Evolutionary conservation across 2,113 vertebrate species (phyloP).

Genomic region (Paradoxurus hermaphroditus): DNA sequence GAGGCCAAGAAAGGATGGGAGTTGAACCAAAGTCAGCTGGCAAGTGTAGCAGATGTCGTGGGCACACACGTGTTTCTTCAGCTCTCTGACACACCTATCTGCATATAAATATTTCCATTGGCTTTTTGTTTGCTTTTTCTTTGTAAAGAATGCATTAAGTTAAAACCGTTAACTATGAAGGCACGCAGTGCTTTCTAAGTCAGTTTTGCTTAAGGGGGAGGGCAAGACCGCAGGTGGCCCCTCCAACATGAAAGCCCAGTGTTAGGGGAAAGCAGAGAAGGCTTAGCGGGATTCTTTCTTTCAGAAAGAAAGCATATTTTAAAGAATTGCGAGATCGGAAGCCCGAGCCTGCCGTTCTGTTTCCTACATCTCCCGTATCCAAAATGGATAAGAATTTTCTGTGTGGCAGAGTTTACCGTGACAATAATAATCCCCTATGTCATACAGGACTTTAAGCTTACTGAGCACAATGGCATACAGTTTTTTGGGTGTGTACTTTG

Average conservation of each 20-base stretch:
- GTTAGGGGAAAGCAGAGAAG: conserved; percentile 18
- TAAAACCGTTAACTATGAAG: neutral
- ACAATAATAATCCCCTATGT: neutral
- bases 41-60: neutral
- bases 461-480: neutral
- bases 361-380: neutral
- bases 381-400: neutral
- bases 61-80: neutral
- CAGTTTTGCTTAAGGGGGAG: neutral
- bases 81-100: neutral
- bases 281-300: neutral
- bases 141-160: conserved; percentile 32
- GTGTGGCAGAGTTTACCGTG: neutral
- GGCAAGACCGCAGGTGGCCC: conserved; percentile 6
- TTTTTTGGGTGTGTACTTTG: neutral
- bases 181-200: neutral
- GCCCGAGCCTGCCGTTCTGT: neutral
- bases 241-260: neutral
- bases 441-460: neutral
- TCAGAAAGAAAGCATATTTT: conserved; percentile 13
- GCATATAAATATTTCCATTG: neutral
- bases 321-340: conserved; percentile 18
- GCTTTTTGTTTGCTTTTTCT: neutral
- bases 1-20: neutral
- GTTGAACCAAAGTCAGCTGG: neutral